A percentile compares a stretch with the other conserved stretches of the same genome.
These are phyloP conservation scores for Macrobrachium rosenbergii DNA, from an alignment of 1,140 invertebrate species.

Conservation along the genomic window DNA sequence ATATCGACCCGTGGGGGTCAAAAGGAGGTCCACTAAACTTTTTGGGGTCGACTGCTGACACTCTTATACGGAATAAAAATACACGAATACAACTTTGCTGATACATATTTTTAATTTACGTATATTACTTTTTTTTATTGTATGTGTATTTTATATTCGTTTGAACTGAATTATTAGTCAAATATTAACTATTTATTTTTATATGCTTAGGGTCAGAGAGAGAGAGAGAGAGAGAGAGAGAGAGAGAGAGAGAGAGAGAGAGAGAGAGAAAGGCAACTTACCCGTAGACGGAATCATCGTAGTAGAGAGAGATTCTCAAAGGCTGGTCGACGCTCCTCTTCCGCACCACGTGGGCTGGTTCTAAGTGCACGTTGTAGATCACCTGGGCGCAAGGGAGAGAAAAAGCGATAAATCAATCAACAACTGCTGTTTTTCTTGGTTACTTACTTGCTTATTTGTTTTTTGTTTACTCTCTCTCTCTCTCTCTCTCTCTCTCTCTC, in stretches of 20 bases:
- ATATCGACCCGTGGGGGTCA: too few relatives aligned
- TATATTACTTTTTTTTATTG: too few relatives aligned
- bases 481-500: too few relatives aligned
- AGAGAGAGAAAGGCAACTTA: constrained; percentile 70
- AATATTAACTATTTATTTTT: too few relatives aligned
- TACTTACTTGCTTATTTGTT: background rate
- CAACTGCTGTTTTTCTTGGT: background rate
- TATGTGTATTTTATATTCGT: too few relatives aligned
- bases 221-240: constrained; percentile 13
- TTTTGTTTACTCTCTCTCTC: too few relatives aligned
- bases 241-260: constrained; percentile 10
- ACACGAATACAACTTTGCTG: too few relatives aligned
- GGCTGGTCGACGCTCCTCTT: constrained; percentile 89
- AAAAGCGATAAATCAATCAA: background rate
- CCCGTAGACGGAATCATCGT: constrained; percentile 91
- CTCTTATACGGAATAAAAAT: too few relatives aligned
- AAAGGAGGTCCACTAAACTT: too few relatives aligned
- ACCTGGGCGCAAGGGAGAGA: constrained; percentile 76
- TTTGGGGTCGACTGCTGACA: background rate
- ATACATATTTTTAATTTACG: too few relatives aligned
- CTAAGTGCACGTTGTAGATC: constrained; percentile 85
- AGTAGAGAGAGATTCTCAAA: constrained; percentile 88
- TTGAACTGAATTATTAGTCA: too few relatives aligned
- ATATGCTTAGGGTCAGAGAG: background rate
- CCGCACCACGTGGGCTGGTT: constrained; percentile 81